Evolutionary conservation across 2,113 vertebrate genomes (phyloP), one percentile per base, ranked within the genome.

Genomic region (Hippocampus zosterae): DNA sequence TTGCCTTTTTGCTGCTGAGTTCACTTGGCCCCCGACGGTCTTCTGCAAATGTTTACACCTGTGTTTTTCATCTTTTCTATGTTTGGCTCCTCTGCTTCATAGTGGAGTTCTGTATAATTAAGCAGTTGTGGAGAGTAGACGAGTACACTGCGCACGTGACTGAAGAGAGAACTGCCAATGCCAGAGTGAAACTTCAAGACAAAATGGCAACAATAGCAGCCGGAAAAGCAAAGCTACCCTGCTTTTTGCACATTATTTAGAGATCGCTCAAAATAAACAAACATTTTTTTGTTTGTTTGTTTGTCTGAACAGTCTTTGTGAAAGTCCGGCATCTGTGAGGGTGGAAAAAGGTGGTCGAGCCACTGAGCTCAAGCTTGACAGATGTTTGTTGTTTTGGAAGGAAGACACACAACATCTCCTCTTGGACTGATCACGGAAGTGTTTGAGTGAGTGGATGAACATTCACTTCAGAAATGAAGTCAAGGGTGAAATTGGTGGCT

Each of bases 231-330:
- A 6, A 37, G 33, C 33, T 6, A 5, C 7, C 70, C 74, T 73
- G 70, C 73, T 75, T 79, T 41, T 65, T 56, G 65, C 67, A 61
- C 59, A 13, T 81, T 76, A 72, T 78, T 85, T 79, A 74, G 75
- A 13, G 55, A 78, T 33, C 29, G 33, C 29, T 33, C 8, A 23
- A 25, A 23, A 59, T 23, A 59, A 23, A 23, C 55, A 56, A 19
- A 29, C 3, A n/a, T 8, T 60, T 10, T 10, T 29, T 13, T 27
- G 29, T 60, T 60, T 60, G 21, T 60, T 60, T 60, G 33, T 37
- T 37, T 37, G 33, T 37, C 5, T 6, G 5, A 37, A 37, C 33
- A 6, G 33, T 37, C 33, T 37, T 6, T 37, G 33, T 6, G 33
- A 4, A 33, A 33, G 3, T 33, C 29, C 29, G 29, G 29, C 29